A percentile compares a stretch with the other conserved stretches of the same genome.
These are phyloP conservation scores for Charanyca ferruginea DNA, from an alignment of 2,888 invertebrate species.

Conservation along the genomic window DNA sequence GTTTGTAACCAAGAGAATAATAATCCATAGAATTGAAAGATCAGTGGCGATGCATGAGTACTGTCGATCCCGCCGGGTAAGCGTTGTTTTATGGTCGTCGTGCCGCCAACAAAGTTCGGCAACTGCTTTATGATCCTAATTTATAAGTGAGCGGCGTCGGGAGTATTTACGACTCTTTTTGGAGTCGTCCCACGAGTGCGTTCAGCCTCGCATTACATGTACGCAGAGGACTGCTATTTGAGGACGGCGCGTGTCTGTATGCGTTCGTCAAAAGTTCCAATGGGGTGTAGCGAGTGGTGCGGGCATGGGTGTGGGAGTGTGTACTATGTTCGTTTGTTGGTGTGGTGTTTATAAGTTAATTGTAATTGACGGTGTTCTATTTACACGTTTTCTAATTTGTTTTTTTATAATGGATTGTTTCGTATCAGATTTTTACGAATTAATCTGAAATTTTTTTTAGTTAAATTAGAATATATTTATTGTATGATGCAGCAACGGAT, in stretches of 20 bases:
- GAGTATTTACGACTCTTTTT: slow-evolving; percentile 89
- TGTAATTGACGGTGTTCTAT: neutral
- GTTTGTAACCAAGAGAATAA: slow-evolving; percentile 54
- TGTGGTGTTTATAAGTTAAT: neutral
- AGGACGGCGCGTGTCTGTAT: slow-evolving; percentile 25
- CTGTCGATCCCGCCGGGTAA: slow-evolving; percentile 80
- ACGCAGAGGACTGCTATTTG: slow-evolving; percentile 37
- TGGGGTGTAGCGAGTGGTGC: slow-evolving; percentile 5
- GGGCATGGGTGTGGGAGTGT: slow-evolving; percentile 4
- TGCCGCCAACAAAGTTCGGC: slow-evolving; percentile 89
- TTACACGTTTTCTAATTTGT: neutral
- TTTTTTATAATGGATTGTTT: neutral
- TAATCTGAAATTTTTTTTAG: neutral
- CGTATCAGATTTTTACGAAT: neutral
- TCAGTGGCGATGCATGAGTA: slow-evolving; percentile 72
- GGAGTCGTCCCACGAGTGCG: slow-evolving; percentile 86
- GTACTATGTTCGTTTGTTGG: neutral
- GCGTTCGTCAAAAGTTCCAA: slow-evolving; percentile 36
- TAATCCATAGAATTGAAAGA: slow-evolving; percentile 83
- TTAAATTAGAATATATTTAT: too few relatives aligned
- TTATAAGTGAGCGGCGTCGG: slow-evolving; percentile 90
- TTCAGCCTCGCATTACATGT: slow-evolving; percentile 72
- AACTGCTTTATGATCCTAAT: slow-evolving; percentile 91
- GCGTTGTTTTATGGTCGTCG: slow-evolving; percentile 89
- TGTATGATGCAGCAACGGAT: too few relatives aligned